Conservation (phyloP, 2,888 invertebrate species). For the Sphinx pinastri region DNA sequence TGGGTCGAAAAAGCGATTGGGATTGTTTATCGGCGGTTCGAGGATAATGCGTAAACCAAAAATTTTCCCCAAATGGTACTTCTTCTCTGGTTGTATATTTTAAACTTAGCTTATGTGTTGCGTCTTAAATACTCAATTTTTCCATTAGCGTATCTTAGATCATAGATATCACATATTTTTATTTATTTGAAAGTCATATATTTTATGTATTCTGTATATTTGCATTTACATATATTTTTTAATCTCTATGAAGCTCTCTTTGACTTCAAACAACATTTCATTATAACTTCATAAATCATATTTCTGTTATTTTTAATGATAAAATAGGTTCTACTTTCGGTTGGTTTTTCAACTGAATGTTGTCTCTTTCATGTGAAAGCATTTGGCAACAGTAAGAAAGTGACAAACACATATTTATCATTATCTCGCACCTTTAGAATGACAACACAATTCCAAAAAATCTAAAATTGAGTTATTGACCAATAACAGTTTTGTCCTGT, state of each 20-base stretch:
- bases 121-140: constrained; percentile 16
- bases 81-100: constrained; percentile 15
- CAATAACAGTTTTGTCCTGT: too few species aligned
- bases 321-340: too few species aligned
- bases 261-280: constrained; percentile 26
- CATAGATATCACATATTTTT: constrained; percentile 5
- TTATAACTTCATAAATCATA: background rate
- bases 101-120: constrained; percentile 12
- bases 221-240: constrained; percentile 26
- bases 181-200: constrained; percentile 4
- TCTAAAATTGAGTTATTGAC: too few species aligned
- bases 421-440: too few species aligned
- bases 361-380: too few species aligned
- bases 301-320: background rate
- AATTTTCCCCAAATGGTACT: constrained; percentile 21
- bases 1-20: too few species aligned
- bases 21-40: background rate
- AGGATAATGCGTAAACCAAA: constrained; percentile 9
- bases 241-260: constrained; percentile 35
- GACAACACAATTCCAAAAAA: too few species aligned
- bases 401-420: too few species aligned
- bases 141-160: constrained; percentile 12
- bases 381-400: too few species aligned
- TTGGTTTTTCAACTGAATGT: too few species aligned
- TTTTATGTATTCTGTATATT: constrained; percentile 20